Evolutionary conservation across 2,113 vertebrate species (phyloP).

Genomic region (Polyodon spathula): DNA sequence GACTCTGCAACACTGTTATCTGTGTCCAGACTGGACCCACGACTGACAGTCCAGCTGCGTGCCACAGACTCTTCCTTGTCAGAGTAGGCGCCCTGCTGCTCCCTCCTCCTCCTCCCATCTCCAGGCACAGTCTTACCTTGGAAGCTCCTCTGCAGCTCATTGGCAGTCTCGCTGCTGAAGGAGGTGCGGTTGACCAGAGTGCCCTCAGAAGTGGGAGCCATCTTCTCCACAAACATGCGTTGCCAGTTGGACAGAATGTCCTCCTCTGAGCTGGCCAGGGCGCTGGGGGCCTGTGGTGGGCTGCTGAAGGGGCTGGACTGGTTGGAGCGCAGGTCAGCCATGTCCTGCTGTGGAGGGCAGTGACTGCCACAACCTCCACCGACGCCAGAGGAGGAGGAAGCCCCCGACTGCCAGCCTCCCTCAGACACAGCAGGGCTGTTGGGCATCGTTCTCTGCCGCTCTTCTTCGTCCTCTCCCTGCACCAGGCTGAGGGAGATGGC

Average conservation of each 20-base stretch:
- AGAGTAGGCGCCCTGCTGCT: constrained; percentile 39
- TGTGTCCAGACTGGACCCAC: constrained; percentile 69
- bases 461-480: constrained; percentile 60
- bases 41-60: constrained; percentile 70
- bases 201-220: constrained; percentile 54
- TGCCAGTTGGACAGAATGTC: constrained; percentile 91
- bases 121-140: constrained; percentile 36
- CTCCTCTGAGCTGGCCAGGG: constrained; percentile 79
- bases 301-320: constrained; percentile 76
- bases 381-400: constrained; percentile 45
- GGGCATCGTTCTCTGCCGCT: constrained; percentile 49
- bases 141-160: constrained; percentile 63
- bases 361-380: constrained; percentile 22
- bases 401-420: constrained; percentile 40
- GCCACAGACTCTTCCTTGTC: constrained; percentile 70
- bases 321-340: constrained; percentile 51
- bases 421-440: constrained; percentile 63
- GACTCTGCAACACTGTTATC: constrained; percentile 55
- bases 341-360: constrained; percentile 48
- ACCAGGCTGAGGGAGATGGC: constrained; percentile 93
- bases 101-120: constrained; percentile 13
- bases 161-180: constrained; percentile 64
- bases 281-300: constrained; percentile 62
- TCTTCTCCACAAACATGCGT: constrained; percentile 86
- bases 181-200: constrained; percentile 70